A percentile compares a stretch with the other conserved stretches of the same genome.
These are phyloP conservation scores for Lutjanus erythropterus DNA, from an alignment of 2,113 vertebrate genomes.

Conservation along the genomic window DNA sequence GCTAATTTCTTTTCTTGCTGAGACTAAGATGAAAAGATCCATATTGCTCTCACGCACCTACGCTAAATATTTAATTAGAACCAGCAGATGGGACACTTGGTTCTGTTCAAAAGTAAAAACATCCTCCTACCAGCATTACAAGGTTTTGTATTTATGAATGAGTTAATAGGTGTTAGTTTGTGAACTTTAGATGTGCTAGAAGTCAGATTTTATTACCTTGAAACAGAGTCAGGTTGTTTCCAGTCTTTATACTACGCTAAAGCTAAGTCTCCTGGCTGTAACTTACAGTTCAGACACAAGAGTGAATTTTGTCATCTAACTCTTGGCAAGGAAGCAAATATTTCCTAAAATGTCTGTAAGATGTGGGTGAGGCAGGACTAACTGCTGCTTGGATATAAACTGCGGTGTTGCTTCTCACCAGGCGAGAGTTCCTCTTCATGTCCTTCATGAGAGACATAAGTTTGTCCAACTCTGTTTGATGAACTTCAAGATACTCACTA, in stretches of 20 bases:
- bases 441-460: conserved; percentile 94
- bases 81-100: no score
- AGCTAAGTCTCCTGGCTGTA: neutral
- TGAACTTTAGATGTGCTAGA: no score
- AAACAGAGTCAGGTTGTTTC: no score
- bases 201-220: no score
- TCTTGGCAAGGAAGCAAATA: neutral
- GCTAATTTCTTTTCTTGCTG: no score
- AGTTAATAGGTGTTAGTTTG: no score
- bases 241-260: neutral
- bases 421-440: conserved; percentile 97
- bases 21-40: no score
- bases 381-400: neutral
- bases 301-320: neutral
- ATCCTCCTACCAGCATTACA: no score
- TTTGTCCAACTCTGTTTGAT: conserved; percentile 96
- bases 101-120: no score
- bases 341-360: neutral
- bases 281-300: neutral
- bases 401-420: conserved; percentile 87
- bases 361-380: neutral
- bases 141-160: no score
- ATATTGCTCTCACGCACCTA: no score
- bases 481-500: conserved; percentile 96
- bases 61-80: no score